phyloP scores from a whole-genome alignment of 2,797 vertebrate genomes.

The Intellagama lesueurii region DNA sequence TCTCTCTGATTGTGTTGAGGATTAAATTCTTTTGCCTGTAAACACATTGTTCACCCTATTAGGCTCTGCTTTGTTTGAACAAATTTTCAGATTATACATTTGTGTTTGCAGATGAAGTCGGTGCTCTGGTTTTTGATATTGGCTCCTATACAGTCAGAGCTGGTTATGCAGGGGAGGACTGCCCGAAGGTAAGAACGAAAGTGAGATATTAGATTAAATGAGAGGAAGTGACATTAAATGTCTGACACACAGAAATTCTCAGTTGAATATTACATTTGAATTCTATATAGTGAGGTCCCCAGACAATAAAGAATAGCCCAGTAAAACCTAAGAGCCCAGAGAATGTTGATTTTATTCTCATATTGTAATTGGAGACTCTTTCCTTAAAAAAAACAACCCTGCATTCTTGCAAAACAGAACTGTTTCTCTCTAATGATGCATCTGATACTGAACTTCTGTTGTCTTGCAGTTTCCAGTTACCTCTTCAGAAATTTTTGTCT shows the following conservation, averaged over 20 bases:
- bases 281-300: background rate
- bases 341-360: background rate
- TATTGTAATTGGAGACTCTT: background rate
- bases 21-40: background rate
- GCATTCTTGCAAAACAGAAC: background rate
- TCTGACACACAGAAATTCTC: too few species aligned
- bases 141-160: constrained; percentile 97
- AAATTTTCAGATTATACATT: background rate
- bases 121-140: constrained; percentile 97
- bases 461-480: too few species aligned
- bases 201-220: background rate
- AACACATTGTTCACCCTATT: background rate
- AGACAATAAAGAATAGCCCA: background rate
- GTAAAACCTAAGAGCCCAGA: background rate
- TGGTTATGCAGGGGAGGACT: constrained; percentile 98
- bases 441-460: background rate
- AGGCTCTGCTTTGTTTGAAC: background rate
- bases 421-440: background rate
- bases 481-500: too few species aligned
- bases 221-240: too few species aligned
- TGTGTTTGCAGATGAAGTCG: constrained; percentile 92
- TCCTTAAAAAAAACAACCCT: background rate
- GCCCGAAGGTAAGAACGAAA: constrained; percentile 89
- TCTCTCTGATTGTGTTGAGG: background rate
- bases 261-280: background rate